Base-by-base conservation (phyloP, 1,140 invertebrate species). In the Elysia chlorotica region DNA sequence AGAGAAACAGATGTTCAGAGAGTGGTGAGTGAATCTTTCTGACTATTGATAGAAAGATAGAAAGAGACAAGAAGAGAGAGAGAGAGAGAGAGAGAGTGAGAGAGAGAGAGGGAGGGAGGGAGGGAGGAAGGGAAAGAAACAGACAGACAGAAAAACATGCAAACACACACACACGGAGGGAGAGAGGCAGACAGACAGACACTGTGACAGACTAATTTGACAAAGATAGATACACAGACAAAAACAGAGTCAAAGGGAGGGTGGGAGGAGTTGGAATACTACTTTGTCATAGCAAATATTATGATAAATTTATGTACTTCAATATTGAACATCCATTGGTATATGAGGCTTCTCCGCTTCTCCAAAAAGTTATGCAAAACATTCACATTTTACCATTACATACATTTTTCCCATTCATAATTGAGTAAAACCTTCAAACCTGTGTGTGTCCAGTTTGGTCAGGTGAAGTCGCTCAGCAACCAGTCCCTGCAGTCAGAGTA, bases 401-500 rank as follows among this genome's bases (percentile, higher is more conserved):
- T n/a, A n/a, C n/a, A n/a, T n/a, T n/a, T n/a, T n/a, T n/a, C n/a
- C n/a, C n/a, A n/a, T n/a, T n/a, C n/a, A n/a, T n/a, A n/a, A n/a
- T n/a, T n/a, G n/a, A n/a, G 21, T 14, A 57, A 57, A 14, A 23
- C 30, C 6, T 57, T 14, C 6, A 5, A 57, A 14, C 30, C 6
- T 28, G 30, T 36, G 6, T 5, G 4, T 57, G 36, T 69, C 2
- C 54, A 69, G 67, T 69, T 57, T 28, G 37, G 25, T 38, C 67
- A 69, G 17, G 54, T 69, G 1, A 33, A 69, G 25, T 17, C 53
- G 28, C n/a, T 69, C 4, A 19, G 28, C 2, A 59, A 25, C 33
- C 28, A 69, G n/a, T 31, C 57, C 53, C 37, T 69, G 54, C 35
- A 59, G 33, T 57, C 67, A n/a, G 67, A 69, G 54, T 3, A 69